These are phyloP conservation scores for Apistogramma diplotaenia DNA, from an alignment of 2,113 vertebrate genomes.

Conservation along the genomic window DNA sequence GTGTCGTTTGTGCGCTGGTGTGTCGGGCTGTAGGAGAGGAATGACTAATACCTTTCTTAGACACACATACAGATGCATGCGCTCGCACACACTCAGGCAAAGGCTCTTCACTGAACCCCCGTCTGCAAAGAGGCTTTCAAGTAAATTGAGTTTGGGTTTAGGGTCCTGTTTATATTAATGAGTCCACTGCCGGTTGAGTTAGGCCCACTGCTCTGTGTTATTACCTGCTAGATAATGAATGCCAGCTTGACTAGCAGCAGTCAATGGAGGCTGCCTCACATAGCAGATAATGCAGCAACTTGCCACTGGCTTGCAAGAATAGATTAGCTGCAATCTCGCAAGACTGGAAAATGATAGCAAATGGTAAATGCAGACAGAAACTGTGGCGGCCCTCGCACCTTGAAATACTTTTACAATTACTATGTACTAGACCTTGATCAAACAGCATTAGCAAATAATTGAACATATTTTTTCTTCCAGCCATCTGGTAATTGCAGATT, in stretches of 20 bases:
- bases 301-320: constrained; percentile 42
- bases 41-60: constrained; percentile 66
- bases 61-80: constrained; percentile 16
- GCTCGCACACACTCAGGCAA: neutral
- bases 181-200: constrained; percentile 61
- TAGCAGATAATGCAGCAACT: constrained; percentile 29
- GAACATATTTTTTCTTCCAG: constrained; percentile 24
- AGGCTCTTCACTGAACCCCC: constrained; percentile 51
- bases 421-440: neutral
- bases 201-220: constrained; percentile 66
- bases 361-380: neutral
- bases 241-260: constrained; percentile 62
- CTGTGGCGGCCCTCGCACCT: neutral
- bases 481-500: neutral
- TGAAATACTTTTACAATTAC: neutral
- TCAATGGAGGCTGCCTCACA: constrained; percentile 37
- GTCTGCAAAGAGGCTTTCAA: constrained; percentile 73
- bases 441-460: constrained; percentile 27
- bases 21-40: constrained; percentile 38
- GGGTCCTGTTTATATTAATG: constrained; percentile 75
- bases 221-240: constrained; percentile 74
- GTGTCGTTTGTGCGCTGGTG: constrained; percentile 27
- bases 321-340: constrained; percentile 27
- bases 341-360: constrained; percentile 23
- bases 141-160: constrained; percentile 77